These are phyloP conservation scores for Dendrolimus houi DNA, from an alignment of 2,888 invertebrate species.

Conservation along the genomic window DNA sequence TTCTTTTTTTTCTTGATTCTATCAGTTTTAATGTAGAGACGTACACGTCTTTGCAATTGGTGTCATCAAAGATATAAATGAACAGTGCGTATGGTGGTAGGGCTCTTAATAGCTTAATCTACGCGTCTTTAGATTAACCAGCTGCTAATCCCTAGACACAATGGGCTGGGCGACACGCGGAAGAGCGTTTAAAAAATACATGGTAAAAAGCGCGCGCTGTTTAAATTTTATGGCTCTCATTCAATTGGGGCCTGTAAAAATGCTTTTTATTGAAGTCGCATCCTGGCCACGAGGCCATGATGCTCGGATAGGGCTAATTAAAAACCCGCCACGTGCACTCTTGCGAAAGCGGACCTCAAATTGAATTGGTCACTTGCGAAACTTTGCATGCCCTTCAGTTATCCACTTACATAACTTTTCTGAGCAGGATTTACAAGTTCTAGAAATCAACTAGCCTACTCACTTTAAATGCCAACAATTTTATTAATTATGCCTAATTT, in stretches of 20 bases:
- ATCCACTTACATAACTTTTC: conserved; percentile 17
- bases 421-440: conserved; percentile 20
- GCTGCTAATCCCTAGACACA: conserved; percentile 45
- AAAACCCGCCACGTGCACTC: conserved; percentile 53
- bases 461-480: conserved; percentile 5
- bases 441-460: background rate
- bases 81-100: too few species aligned
- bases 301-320: conserved; percentile 66
- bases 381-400: conserved; percentile 41
- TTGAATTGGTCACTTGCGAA: conserved; percentile 40
- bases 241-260: conserved; percentile 73
- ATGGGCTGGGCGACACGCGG: conserved; percentile 57
- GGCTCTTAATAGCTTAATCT: conserved; percentile 49
- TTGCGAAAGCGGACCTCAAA: conserved; percentile 53
- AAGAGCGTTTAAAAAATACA: conserved; percentile 54
- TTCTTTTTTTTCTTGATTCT: too few species aligned
- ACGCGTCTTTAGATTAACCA: conserved; percentile 43
- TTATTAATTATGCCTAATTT: background rate
- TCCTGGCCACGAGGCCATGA: conserved; percentile 68
- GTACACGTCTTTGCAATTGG: too few species aligned
- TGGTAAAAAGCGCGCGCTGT: conserved; percentile 69
- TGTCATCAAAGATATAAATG: too few species aligned
- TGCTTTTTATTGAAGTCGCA: conserved; percentile 68
- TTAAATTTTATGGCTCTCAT: conserved; percentile 66
- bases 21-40: too few species aligned